Evolutionary conservation across 2,113 vertebrate species (phyloP).

Genomic region (Podiceps cristatus): DNA sequence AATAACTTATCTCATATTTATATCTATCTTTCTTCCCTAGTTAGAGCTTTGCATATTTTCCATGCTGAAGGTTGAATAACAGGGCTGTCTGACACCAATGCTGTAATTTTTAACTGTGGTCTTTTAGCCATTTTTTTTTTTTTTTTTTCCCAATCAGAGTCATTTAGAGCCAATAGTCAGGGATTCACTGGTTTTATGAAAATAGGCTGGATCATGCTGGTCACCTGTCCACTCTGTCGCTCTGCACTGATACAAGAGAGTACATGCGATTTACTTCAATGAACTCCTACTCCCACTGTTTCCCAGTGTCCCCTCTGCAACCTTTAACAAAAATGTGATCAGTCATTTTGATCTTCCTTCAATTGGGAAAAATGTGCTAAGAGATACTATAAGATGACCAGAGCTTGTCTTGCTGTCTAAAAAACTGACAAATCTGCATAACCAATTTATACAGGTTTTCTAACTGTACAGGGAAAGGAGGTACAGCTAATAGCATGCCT

Average conservation of each 20-base stretch:
- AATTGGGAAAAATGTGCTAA: not conserved
- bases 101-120: not conserved
- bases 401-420: not conserved
- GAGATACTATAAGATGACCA: not conserved
- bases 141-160: not conserved
- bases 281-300: not conserved
- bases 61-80: not conserved
- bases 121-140: not conserved
- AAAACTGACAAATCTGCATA: constrained; percentile 7
- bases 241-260: not conserved
- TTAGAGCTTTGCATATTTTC: not conserved
- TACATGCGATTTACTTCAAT: not conserved
- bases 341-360: constrained; percentile 13
- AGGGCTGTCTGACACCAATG: not conserved
- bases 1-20: not conserved
- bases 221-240: not conserved
- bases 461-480: not conserved
- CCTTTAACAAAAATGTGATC: constrained; percentile 2
- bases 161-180: not conserved
- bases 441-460: not conserved
- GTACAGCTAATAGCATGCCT: not conserved
- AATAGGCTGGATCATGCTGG: not conserved
- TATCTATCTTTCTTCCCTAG: not conserved
- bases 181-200: not conserved
- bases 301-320: not conserved